A percentile compares a stretch with the other conserved stretches of the same genome.
Evolutionary conservation across 2,888 invertebrate genomes (phyloP).

Genomic region (Myopa testacea): DNA sequence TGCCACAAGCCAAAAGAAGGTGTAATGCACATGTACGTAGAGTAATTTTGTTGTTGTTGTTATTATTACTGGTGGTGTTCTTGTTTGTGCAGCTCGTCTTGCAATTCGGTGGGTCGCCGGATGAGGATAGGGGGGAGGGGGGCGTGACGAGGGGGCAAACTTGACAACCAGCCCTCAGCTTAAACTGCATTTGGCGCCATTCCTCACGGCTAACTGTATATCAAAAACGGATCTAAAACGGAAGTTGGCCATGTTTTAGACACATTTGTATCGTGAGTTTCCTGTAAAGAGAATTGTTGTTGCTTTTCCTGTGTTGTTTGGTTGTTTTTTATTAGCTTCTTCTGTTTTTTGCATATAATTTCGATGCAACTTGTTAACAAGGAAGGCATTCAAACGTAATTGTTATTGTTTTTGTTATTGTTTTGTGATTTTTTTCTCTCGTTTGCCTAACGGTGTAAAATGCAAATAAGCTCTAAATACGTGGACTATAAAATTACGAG

Average conservation of each 20-base stretch:
- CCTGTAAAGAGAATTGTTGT: conserved; percentile 12
- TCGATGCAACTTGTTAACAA: conserved; percentile 39
- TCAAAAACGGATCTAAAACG: conserved; percentile 30
- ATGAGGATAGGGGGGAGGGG: neutral
- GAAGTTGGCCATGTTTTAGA: conserved; percentile 38
- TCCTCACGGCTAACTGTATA: conserved; percentile 20
- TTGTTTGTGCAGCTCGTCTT: neutral
- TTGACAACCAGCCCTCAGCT: neutral
- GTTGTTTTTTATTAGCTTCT: neutral
- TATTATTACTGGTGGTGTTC: conserved; percentile 11
- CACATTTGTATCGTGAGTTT: conserved; percentile 35
- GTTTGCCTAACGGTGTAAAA: neutral
- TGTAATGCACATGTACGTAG: neutral
- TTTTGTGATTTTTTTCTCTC: neutral
- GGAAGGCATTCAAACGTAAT: neutral
- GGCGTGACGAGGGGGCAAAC: neutral
- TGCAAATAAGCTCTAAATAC: conserved; percentile 17
- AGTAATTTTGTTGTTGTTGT: conserved; percentile 3
- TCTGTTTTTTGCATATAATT: conserved; percentile 27
- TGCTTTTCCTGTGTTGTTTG: neutral
- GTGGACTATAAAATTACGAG: neutral
- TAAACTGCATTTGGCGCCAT: conserved; percentile 38
- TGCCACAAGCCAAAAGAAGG: neutral
- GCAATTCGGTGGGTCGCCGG: neutral
- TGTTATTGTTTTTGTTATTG: neutral